Percentiles rank a stretch among this genome's conserved stretches.
Conservation (phyloP, 2,113 vertebrate genomes). For the Sylvietta virens region DNA sequence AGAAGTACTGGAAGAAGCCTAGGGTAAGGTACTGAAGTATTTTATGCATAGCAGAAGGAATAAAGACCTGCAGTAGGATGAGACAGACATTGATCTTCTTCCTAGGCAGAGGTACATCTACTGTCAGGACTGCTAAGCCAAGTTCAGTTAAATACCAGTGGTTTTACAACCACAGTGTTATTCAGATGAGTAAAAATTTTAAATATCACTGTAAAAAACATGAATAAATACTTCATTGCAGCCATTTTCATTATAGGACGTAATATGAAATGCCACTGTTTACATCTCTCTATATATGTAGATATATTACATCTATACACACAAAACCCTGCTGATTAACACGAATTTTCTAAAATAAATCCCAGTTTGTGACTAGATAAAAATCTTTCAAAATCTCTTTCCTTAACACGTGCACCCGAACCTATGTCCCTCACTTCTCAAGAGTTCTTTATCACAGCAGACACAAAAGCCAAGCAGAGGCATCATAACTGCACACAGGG, state of each 20-base stretch:
- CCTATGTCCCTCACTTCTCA: not conserved
- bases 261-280: not conserved
- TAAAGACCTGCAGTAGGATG: not conserved
- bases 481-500: fast-evolving
- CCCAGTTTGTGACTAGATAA: not conserved
- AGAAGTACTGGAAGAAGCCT: not conserved
- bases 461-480: not conserved
- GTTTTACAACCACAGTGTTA: not conserved
- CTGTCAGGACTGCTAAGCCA: not conserved
- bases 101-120: not conserved
- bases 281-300: not conserved
- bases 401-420: fast-evolving
- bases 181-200: not conserved
- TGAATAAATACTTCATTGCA: not conserved
- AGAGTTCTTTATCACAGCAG: fast-evolving
- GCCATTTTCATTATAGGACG: not conserved
- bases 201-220: not conserved
- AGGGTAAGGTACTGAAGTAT: not conserved
- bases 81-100: not conserved
- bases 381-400: not conserved
- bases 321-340: not conserved
- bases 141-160: not conserved
- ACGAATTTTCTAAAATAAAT: not conserved
- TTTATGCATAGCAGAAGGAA: not conserved
- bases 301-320: fast-evolving